Evolutionary conservation across 2,888 invertebrate genomes (phyloP).

Genomic region (Thysanoteuthis rhombus): DNA sequence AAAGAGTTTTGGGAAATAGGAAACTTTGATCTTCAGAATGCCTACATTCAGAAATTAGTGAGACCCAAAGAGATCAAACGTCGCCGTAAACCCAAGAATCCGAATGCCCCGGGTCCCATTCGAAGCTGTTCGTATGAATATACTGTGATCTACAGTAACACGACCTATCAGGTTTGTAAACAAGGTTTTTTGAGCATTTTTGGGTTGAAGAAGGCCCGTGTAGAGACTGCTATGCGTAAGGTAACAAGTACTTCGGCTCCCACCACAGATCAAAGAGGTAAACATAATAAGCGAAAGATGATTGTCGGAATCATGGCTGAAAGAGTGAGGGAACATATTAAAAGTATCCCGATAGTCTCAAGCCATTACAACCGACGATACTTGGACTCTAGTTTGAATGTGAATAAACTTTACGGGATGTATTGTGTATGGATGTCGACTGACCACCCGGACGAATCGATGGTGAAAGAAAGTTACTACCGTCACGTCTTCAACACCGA

Average conservation of each 20-base stretch:
- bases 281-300: not conserved
- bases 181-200: not conserved
- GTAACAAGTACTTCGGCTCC: not conserved
- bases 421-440: not conserved
- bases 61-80: not conserved
- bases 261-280: not conserved
- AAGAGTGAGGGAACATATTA: not conserved
- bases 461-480: not conserved
- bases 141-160: not conserved
- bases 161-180: not conserved
- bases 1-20: not conserved
- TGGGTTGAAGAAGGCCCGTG: not conserved
- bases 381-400: not conserved
- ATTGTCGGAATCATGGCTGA: not conserved
- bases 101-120: not conserved
- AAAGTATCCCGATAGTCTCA: not conserved
- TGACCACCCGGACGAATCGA: not conserved
- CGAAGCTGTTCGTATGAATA: not conserved
- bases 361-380: not conserved
- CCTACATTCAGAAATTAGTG: not conserved
- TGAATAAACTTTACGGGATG: not conserved
- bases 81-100: not conserved
- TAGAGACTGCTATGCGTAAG: not conserved
- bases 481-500: not conserved
- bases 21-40: not conserved